Base-by-base conservation (phyloP, 2,888 invertebrate species). In the Athripsodes cinereus region DNA sequence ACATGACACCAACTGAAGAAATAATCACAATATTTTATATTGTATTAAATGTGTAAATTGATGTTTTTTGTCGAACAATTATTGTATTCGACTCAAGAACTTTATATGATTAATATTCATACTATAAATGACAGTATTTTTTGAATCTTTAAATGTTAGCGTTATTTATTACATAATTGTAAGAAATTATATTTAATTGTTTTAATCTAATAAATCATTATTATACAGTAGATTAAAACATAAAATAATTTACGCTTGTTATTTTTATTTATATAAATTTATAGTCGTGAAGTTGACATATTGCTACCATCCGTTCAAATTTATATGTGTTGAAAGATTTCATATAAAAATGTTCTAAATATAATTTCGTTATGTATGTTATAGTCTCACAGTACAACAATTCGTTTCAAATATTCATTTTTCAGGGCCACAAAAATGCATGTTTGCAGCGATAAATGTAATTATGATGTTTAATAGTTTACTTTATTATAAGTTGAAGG, bases 41-140 rank as follows among this genome's bases (percentile, higher is more conserved):
- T 26, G n/a, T 26, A 26, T 26, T n/a, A n/a, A 40, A n/a, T 40
- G 13, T 40, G 40, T 40, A 40, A 40, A 40, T 40, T 40, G 13
- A 31, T 31, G 40, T 8, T 40, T 40, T 40, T 40, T 40, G 40
- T 40, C 16, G 16, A n/a, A n/a, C 2, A 3, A 40, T 40, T 13
- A 40, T 8, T 31, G n/a, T n/a, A n/a, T n/a, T n/a, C n/a, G n/a
- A n/a, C n/a, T n/a, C n/a, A n/a, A n/a, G n/a, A n/a, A n/a, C n/a
- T n/a, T n/a, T 26, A 6, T 26, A 3, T 26, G 16, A 40, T n/a
- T 40, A 40, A 40, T 52, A 53, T 55, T 47, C 18, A 47, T 22
- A 22, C n/a, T 21, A 55, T 26, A 62, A 59, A 59, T 57, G 56
- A 60, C 62, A 62, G 62, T 62, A 62, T 62, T 62, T 62, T 62